Evolutionary conservation across 2,888 invertebrate genomes (phyloP), one percentile per base, ranked within the genome.

Genomic region (Lissonota sp.): DNA sequence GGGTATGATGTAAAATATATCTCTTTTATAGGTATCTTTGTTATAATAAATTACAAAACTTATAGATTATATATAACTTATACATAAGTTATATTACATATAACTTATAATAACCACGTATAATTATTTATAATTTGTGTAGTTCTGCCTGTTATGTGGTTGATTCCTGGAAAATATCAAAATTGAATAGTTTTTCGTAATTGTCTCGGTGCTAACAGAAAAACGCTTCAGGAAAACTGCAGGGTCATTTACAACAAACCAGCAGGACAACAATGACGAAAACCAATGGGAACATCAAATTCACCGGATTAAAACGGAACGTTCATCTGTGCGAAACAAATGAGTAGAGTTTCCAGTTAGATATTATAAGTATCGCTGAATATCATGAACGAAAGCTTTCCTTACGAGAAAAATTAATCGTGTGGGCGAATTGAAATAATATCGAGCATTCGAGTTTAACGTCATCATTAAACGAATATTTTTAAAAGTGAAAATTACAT

Each of bases 391-490:
- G n/a, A 49, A 49, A 49, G 12, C 49, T 49, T 49, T 14, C 58
- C 14, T 10, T 58, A 14, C 58, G 16, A 58, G 37, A 58, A 26
- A 58, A 58, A 2, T 58, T 58, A 12, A 12, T 58, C 10, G 58
- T 58, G 12, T 58, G 58, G 58, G 58, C 14, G 12, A 58, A 58
- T 58, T n/a, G n/a, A 58, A 58, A 58, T 58, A 58, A 58, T 58
- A 58, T 58, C 58, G 12, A 12, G 58, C 58, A 58, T 10, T 58
- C n/a, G 5, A 58, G 58, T 58, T 10, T 58, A 58, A 58, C 58
- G 39, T 12, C 58, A 58, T 58, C 3, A 58, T 6, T 58, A n/a
- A n/a, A n/a, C n/a, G 58, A 58, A 58, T 58, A 10, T 58, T 12
- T 12, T 58, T n/a, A 58, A 58, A 12, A 58, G 16, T 58, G 58